Evolutionary conservation across 2,888 invertebrate species (phyloP), one percentile per base, ranked within the genome.

Genomic region (Latheticus oryzae): DNA sequence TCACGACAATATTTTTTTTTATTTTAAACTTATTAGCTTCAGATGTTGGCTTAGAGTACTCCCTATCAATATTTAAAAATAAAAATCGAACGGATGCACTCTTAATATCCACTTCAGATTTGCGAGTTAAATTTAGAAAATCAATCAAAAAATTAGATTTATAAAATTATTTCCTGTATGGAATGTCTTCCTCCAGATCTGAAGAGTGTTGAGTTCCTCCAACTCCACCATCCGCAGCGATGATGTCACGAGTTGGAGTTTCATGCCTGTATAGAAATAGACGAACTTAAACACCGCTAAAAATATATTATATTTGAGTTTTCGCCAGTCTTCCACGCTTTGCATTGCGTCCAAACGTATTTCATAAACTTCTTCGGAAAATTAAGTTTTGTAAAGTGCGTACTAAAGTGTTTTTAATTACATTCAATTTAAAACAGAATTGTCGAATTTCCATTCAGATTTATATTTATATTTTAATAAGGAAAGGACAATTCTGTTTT

Each of bases 281-380:
- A 60, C 67, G 64, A 62, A 70, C 68, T 71, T 71, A 75, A 73
- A 61, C 70, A 71, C 70, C 66, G 71, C 76, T 76, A 76, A 76
- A 76, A 75, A 76, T 76, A 76, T 67, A 64, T 60, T 60, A 47
- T 47, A 56, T 60, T 62, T 61, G 63, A 66, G 62, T 73, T 73
- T 78, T 76, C 69, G 78, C 78, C 74, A 77, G 76, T 77, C 75
- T 75, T 73, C 76, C 72, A 73, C 67, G 72, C 72, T 69, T 70
- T 69, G 71, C 61, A 57, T 13, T 50, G 68, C 73, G 72, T 35
- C 65, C 68, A 64, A 64, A 66, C 69, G 68, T 69, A 70, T 63
- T 70, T 66, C 65, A 67, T 65, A 32, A 26, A 33, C 5, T 23
- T 54, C 33, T 45, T 17, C 43, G 45, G 38, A 19, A 42, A 40